Base-by-base conservation (phyloP, 1,140 invertebrate genomes). In the Brachionus paranguensis region DNA sequence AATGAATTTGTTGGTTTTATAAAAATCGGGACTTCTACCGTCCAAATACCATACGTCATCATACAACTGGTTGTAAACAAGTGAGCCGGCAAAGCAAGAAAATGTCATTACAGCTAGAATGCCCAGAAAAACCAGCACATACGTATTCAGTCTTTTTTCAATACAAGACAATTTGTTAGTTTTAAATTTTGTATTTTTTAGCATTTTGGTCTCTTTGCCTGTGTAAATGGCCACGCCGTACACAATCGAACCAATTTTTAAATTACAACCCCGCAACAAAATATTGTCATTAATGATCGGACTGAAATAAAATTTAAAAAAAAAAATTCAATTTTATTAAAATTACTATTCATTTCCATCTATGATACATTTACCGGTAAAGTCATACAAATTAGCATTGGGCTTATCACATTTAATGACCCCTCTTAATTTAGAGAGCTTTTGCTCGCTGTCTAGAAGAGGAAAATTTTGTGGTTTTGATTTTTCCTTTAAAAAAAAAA, bases 341-440 rank as follows among this genome's bases (percentile, higher is more conserved):
- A 10, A 50, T 47, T 64, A 81, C 78, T 81, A 81, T 81, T 81
- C 53, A 33, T 81, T 81, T 41, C 78, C 53, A 27, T 81, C 12
- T 29, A 81, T 11, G 12, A 64, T 47, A 1, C 99, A 90, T 87
- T 94, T 94, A 0, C 98, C 98, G 86, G 93, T 94, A 90, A 99
- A 99, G 89, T 99, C 96, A 87, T 99, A 99, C 14, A 99, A 91
- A 90, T 96, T 93, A 86, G 95, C 91, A 90, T 98, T 99, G 33
- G 98, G 97, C 85, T 93, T 91, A 89, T 99, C 97, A 91, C 97
- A 99, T 88, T 98, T 95, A 12, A 90, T 85, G 1, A 84, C 93
- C 10, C 95, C 95, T 47, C 90, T 89, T 84, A 98, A 92, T 50
- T 90, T 89, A 74, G 45, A 53, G 10, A 76, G 29, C 17, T 84